These are phyloP conservation scores for Mongoloraphidia duomilia DNA, from an alignment of 2,888 invertebrate genomes.

Conservation along the genomic window DNA sequence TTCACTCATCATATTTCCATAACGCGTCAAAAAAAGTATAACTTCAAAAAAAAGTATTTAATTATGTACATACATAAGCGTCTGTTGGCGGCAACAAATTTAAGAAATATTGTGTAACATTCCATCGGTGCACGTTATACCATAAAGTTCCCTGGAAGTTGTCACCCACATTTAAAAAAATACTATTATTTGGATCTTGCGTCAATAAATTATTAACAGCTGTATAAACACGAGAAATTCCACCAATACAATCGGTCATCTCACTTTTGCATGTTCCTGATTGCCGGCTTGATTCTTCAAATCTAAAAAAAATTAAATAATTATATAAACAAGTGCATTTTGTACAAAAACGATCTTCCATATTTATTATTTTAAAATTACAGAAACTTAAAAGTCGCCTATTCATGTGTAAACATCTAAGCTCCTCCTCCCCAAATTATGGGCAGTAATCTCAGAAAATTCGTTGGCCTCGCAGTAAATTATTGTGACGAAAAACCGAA, in stretches of 20 bases:
- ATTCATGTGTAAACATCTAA: not conserved
- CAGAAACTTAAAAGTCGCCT: not conserved
- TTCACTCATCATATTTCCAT: no score
- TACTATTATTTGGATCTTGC: slow-evolving; percentile 33
- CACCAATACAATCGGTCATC: slow-evolving; percentile 45
- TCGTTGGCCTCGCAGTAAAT: no score
- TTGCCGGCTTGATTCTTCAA: slow-evolving; percentile 36
- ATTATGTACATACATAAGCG: slow-evolving; percentile 45
- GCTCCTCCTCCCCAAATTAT: no score
- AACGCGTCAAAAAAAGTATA: no score
- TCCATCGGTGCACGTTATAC: slow-evolving; percentile 62
- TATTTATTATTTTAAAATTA: no score
- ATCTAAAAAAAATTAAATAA: slow-evolving; percentile 26
- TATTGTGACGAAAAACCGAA: no score
- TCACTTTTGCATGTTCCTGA: slow-evolving; percentile 40
- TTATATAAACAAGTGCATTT: not conserved
- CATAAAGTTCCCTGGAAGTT: slow-evolving; percentile 77
- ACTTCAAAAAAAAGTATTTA: no score
- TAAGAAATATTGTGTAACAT: slow-evolving; percentile 58
- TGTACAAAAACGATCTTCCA: not conserved
- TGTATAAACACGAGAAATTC: slow-evolving; percentile 48
- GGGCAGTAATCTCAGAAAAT: no score
- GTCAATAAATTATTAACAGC: slow-evolving; percentile 33
- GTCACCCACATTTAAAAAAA: slow-evolving; percentile 71
- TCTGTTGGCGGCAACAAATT: slow-evolving; percentile 55